Percentiles rank a stretch among this genome's conserved stretches.
Conservation (phyloP, 2,888 invertebrate species). For the Latheticus oryzae region DNA sequence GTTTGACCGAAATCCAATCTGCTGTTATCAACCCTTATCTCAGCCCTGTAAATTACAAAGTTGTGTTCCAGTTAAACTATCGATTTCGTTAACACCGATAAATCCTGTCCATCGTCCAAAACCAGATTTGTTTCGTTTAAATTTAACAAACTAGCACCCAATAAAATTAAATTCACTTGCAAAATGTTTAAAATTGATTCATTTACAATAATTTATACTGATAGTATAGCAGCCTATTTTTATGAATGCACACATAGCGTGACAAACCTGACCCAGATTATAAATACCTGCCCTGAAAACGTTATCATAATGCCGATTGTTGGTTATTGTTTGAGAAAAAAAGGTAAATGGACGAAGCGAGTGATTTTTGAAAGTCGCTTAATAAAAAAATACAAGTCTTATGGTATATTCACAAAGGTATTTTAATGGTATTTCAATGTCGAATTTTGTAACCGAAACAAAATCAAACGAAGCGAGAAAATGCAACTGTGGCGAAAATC, state of each 20-base stretch:
- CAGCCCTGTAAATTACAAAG: conserved; percentile 33
- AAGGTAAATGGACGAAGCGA: conserved; percentile 32
- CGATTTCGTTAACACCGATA: conserved; percentile 28
- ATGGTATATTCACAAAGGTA: no score
- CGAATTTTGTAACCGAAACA: no score
- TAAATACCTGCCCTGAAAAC: conserved; percentile 33
- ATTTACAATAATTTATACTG: background rate
- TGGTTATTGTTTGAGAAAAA: conserved; percentile 23
- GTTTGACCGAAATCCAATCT: no score
- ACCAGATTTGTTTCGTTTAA: conserved; percentile 12
- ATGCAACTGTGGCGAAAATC: no score
- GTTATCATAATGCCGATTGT: conserved; percentile 28
- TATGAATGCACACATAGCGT: conserved; percentile 37
- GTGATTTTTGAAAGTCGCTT: no score
- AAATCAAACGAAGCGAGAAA: no score
- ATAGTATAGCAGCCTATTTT: conserved; percentile 32
- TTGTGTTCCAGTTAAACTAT: conserved; percentile 31
- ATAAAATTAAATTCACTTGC: background rate
- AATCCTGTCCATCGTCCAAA: conserved; percentile 12
- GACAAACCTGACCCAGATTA: conserved; percentile 36
- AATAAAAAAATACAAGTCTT: no score
- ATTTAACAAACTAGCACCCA: conserved; percentile 1
- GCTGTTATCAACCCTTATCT: no score
- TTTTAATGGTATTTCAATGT: no score
- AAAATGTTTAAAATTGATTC: conserved; percentile 6